Evolutionary conservation across 2,888 invertebrate genomes (phyloP), one percentile per base, ranked within the genome.

Genomic region (Thysanoteuthis rhombus): DNA sequence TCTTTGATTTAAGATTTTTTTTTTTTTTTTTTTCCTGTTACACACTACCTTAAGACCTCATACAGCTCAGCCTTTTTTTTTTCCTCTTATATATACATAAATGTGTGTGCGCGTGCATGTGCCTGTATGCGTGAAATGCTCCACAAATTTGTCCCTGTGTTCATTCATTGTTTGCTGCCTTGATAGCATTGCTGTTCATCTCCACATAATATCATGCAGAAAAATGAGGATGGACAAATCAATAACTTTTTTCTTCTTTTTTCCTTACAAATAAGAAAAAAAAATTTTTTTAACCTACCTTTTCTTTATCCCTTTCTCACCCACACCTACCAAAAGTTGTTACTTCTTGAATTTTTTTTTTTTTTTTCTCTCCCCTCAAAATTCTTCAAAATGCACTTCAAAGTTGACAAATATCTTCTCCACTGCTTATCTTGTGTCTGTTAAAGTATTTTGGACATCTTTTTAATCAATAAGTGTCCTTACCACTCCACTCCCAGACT

Each of bases 151-250:
- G 75, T 75, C 36, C 75, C 0, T 36, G n/a, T 75, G 1, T 75
- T 75, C n/a, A n/a, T 75, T 75, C 75, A 75, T 75, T 75, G n/a
- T n/a, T n/a, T 75, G 75, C 75, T 75, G n/a, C 75, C n/a, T 75
- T n/a, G 75, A 4, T 75, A n/a, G 75, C 75, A 32, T 75, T 75
- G 75, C n/a, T 75, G 36, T 16, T n/a, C 36, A 36, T 75, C n/a
- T 75, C 12, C 75, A 75, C 75, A 75, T 75, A 19, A 75, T 75
- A 75, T 75, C 75, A 36, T 75, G n/a, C 75, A 75, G n/a, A 75
- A 75, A n/a, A 75, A 36, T 75, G 16, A 75, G 75, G 75, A 16
- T 36, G n/a, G 75, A 75, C 1, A 10, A 75, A 75, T 3, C 75
- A 75, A 75, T 75, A n/a, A n/a, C 75, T 75, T 75, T 75, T 75